Base-by-base conservation (phyloP, 2,888 invertebrate species). In the Charanyca ferruginea region DNA sequence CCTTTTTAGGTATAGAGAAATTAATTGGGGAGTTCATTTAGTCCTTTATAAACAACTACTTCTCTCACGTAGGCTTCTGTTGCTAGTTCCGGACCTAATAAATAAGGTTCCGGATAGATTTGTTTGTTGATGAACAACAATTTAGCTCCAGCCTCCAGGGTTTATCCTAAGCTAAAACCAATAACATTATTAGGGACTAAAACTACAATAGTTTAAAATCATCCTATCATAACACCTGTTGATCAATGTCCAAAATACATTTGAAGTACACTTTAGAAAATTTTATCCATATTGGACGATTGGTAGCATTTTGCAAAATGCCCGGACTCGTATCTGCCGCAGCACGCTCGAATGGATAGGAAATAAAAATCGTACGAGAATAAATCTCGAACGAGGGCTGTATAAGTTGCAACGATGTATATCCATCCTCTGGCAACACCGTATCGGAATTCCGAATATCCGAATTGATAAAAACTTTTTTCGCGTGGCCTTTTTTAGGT, bases 311-410 rank as follows among this genome's bases (percentile, higher is more conserved):
- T 84, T 80, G 42, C 54, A 73, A 79, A 81, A 81, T 66, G 53
- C 25, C 51, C 51, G 77, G 47, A 53, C 66, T 23, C 65, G 80
- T 79, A 82, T 74, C 76, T 62, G 41, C 54, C 66, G 38, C 79
- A 64, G 58, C 74, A 84, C 87, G 77, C 77, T 64, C 73, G 87
- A 82, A 62, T 83, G 86, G 75, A 79, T 85, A 63, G 81, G 73
- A 85, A 88, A 89, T 87, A 88, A 90, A 89, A 89, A 85, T 82
- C 42, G 75, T 63, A 73, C 70, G 67, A 63, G 75, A 80, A 81
- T 85, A 83, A 83, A 89, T 87, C 83, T 79, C 74, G 79, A 78
- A 83, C 81, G 84, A 79, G 83, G 65, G 78, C 73, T 75, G 70
- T 80, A 83, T 84, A 83, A 83, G 83, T 83, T 84, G 79, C 79